A percentile compares a stretch with the other conserved stretches of the same genome.
Evolutionary conservation across 2,797 vertebrate genomes (phyloP).

Genomic region (Gymnothorax javanicus): DNA sequence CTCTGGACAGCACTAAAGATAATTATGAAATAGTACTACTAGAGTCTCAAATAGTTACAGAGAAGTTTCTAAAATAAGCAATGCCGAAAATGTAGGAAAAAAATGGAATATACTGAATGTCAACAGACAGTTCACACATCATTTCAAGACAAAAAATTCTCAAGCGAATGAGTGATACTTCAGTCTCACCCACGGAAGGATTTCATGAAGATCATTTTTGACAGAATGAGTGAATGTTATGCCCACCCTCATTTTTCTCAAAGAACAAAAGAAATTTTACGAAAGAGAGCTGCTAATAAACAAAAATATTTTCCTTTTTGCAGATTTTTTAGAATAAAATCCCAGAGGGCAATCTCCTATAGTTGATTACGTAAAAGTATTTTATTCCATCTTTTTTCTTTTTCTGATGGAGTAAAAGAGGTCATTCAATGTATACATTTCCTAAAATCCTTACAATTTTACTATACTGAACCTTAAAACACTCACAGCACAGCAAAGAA

Average conservation of each 20-base stretch:
- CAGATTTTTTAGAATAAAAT: conserved; percentile 64
- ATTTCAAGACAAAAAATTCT: not conserved
- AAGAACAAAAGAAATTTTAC: conserved; percentile 73
- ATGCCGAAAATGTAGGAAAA: not conserved
- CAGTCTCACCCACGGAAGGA: conserved; percentile 35
- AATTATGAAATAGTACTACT: not conserved
- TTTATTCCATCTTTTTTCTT: conserved; percentile 68
- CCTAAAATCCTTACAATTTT: conserved; percentile 70
- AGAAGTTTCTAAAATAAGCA: not conserved
- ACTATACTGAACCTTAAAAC: conserved; percentile 56
- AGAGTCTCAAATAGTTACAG: not conserved
- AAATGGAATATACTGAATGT: not conserved
- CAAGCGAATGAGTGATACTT: not conserved
- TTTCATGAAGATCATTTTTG: conserved; percentile 15
- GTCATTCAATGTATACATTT: conserved; percentile 68
- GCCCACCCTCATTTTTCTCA: conserved; percentile 59
- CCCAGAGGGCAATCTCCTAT: conserved; percentile 74
- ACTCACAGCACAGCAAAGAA: conserved; percentile 65
- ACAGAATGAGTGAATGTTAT: conserved; percentile 68
- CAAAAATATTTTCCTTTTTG: conserved; percentile 67
- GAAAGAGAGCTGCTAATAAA: conserved; percentile 71
- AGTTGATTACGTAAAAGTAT: conserved; percentile 61
- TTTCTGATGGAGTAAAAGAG: conserved; percentile 63
- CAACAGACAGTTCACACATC: not conserved
- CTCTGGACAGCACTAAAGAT: not conserved